Conservation (phyloP, 2,113 vertebrate species). For the Castor canadensis region DNA sequence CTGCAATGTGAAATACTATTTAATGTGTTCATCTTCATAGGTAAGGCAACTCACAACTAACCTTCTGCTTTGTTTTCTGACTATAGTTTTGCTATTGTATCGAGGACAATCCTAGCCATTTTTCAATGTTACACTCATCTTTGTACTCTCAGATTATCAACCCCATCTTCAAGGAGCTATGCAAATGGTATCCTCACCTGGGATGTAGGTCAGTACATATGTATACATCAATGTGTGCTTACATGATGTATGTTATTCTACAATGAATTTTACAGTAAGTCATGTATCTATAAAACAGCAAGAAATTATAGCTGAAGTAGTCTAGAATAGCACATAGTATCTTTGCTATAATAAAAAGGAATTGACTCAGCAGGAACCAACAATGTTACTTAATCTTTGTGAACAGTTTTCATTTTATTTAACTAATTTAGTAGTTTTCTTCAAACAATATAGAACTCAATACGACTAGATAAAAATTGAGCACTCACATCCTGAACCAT, state of each 20-base stretch:
- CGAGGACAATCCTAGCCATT: not conserved
- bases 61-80: constrained; percentile 26
- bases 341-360: not conserved
- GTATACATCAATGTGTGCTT: not conserved
- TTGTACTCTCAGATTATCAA: not conserved
- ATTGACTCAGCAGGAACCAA: not conserved
- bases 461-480: not conserved
- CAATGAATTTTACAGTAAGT: not conserved
- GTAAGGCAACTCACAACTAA: not conserved
- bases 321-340: not conserved
- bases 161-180: not conserved
- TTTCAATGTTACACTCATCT: constrained; percentile 12
- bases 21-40: constrained; percentile 27
- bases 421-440: constrained; percentile 26
- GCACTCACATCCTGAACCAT: not conserved
- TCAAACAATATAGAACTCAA: not conserved
- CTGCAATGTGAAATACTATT: constrained; percentile 53
- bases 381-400: not conserved
- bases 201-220: not conserved
- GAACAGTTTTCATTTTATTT: not conserved
- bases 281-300: not conserved
- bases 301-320: not conserved
- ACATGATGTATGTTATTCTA: not conserved
- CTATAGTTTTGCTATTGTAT: not conserved
- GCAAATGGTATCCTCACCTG: not conserved